Percentiles rank a stretch among this genome's conserved stretches.
Evolutionary conservation across 2,113 vertebrate genomes (phyloP).

Genomic region (Vanacampus margaritifer): DNA sequence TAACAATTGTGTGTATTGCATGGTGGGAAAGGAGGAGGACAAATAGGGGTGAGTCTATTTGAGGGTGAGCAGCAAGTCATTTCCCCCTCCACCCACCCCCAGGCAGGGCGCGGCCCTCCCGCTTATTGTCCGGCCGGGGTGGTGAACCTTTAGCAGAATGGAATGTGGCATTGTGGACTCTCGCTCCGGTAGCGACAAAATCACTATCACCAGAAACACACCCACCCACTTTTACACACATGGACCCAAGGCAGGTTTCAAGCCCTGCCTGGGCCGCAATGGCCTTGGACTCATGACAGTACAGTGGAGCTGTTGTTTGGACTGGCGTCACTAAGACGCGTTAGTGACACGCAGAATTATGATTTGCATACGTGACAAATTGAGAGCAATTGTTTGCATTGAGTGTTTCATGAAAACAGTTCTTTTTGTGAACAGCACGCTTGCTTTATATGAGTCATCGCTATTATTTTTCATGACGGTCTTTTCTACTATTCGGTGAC

Average conservation of each 20-base stretch:
- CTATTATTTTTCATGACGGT: neutral
- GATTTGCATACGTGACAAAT: conserved; percentile 8
- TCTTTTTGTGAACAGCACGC: neutral
- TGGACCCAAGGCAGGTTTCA: conserved; percentile 39
- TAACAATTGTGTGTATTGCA: neutral
- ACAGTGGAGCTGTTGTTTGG: conserved; percentile 55
- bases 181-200: conserved; percentile 35
- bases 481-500: conserved; percentile 4
- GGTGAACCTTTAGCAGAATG: conserved; percentile 57
- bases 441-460: neutral
- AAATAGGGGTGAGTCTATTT: conserved; percentile 49
- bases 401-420: conserved; percentile 9
- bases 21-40: conserved; percentile 8
- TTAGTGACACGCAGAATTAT: neutral
- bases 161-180: conserved; percentile 56
- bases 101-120: conserved; percentile 49
- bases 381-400: neutral
- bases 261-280: conserved; percentile 43
- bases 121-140: conserved; percentile 59
- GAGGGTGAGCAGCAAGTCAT: conserved; percentile 43
- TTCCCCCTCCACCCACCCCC: conserved; percentile 39
- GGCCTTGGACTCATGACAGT: conserved; percentile 12
- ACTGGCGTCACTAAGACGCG: conserved; percentile 33
- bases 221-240: conserved; percentile 8
- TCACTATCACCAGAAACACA: conserved; percentile 17